Evolutionary conservation across 2,797 vertebrate genomes (phyloP), one percentile per base, ranked within the genome.

Genomic region (Fistularia commersonii): DNA sequence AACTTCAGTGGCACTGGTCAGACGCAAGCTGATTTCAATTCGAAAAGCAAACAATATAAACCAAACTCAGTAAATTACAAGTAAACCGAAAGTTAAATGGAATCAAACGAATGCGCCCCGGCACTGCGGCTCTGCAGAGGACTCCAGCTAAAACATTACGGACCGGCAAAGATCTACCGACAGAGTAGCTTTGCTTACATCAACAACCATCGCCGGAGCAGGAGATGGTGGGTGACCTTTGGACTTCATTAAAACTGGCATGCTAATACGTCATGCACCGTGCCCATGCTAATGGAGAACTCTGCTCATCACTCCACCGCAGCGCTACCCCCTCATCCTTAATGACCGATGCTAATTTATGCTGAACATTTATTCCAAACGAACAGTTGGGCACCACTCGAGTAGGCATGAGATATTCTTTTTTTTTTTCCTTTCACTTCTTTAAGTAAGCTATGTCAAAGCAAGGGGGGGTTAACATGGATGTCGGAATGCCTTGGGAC

Each of bases 201-300:
- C 6, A 56, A 33, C 34, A 45, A 7, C 1, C 5, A 48, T 6
- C 37, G 50, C 15, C 11, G 15, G 41, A 13, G 7, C 32, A 54
- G 11, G 53, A 54, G 39, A 15, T 41, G 45, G 13, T 23, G 44
- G 39, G 14, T 48, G 54, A 59, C 33, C 54, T 59, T 55, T 65
- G n/a, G 55, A 32, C 41, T 57, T 57, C 57, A 69, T 61, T 62
- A 54, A 55, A 63, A 52, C 5, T 12, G 41, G 42, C 45, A 51
- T 44, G 23, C 32, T 58, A 54, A 48, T 60, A 56, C 32, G 35
- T 64, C 41, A 35, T 15, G 15, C 23, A n/a, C 35, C 31, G 42
- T 43, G 41, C 5, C 36, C 11, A 15, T 45, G 13, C 36, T 40
- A 46, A 57, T 47, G 43, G 35, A 49, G 34, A 32, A 45, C 46